Evolutionary conservation across 1,140 invertebrate species (phyloP), one percentile per base, ranked within the genome.

Genomic region (Ganaspis sp.): DNA sequence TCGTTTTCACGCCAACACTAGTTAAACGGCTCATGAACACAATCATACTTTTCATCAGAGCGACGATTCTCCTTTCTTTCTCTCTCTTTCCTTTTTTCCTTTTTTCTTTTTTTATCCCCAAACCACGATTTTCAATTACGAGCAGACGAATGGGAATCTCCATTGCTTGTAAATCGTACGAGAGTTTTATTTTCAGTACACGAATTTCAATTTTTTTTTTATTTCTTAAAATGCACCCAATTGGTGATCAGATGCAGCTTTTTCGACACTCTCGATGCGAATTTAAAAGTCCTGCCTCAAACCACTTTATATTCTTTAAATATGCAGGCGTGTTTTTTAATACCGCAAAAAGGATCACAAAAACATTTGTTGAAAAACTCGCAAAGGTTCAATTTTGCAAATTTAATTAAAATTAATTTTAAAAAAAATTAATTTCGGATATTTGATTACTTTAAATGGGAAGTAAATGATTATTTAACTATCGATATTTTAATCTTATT

Each of bases 91-190:
- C 29, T 34, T 34, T 34, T 34, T 34, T 34, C 29, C 29, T 34
- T 34, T 34, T 34, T 34, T 34, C 6, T 3, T 6, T 23, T 11
- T 26, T 11, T 54, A 21, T 54, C 12, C 21, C 17, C 19, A 54
- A 23, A 54, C 19, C 53, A 54, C 53, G 53, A 54, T 54, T 54
- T 54, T 54, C 53, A 54, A 54, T 54, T 54, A 54, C 53, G 17
- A 54, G 9, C 53, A 21, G 53, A 54, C 53, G 53, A 54, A 54
- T 54, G 53, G 23, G 53, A 54, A 23, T 54, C 9, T 54, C 17
- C 19, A 21, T 21, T 11, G 21, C 49, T 53, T 17, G 49, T 53
- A 54, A 54, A 54, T 54, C 49, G 17, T 11, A 21, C 9, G 8
- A 54, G 11, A 8, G 1, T 53, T 53, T 21, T 19, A 19, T 53